phyloP scores from a whole-genome alignment of 1,140 invertebrate genomes.

The Trialeurodes vaporariorum region DNA sequence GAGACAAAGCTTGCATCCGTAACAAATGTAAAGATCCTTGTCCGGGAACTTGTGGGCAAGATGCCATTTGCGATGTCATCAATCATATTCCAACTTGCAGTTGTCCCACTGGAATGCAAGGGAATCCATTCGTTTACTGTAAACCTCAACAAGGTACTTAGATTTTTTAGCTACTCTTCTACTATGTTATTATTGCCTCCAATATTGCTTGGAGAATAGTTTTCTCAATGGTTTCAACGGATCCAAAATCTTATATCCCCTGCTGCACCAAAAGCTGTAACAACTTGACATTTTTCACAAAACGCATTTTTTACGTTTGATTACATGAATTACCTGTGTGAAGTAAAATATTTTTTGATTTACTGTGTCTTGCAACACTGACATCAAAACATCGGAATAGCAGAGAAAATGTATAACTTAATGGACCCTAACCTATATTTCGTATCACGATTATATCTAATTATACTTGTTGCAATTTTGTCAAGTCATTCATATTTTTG shows the following conservation, averaged over 20 bases:
- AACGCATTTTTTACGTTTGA: no score
- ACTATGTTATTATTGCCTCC: no score
- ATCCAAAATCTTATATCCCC: no score
- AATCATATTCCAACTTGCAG: conserved; percentile 37
- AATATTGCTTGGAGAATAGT: no score
- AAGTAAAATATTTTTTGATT: no score
- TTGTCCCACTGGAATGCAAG: conserved; percentile 34
- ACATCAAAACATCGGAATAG: no score
- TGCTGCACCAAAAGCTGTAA: no score
- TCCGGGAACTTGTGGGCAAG: conserved; percentile 36
- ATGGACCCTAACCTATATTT: not conserved
- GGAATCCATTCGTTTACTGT: conserved; percentile 35
- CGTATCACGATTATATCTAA: not conserved
- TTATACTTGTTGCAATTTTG: not conserved
- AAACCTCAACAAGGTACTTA: conserved; percentile 25
- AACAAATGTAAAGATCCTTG: conserved; percentile 40
- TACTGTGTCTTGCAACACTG: no score
- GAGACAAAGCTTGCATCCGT: conserved; percentile 35
- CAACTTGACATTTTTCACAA: no score
- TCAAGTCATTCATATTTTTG: not conserved
- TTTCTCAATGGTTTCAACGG: no score
- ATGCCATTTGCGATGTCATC: conserved; percentile 35
- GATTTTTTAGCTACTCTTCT: no score
- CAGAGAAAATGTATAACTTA: not conserved
- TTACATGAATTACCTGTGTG: not conserved